Conservation (phyloP, 2,113 vertebrate genomes). For the Cynopterus brachyotis region DNA sequence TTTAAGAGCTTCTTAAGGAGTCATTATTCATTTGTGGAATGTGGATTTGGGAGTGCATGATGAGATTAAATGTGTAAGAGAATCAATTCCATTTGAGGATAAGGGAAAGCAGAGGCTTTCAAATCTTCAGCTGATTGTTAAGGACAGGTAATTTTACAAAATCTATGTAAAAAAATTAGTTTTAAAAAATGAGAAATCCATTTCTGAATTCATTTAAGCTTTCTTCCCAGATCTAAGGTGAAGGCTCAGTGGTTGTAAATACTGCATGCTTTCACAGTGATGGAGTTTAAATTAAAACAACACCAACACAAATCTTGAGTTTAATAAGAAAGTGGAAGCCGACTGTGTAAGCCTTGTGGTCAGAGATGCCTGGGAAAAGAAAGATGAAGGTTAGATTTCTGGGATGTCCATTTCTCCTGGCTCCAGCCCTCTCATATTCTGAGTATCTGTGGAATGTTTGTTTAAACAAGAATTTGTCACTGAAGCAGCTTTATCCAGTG, state of each 20-base stretch:
- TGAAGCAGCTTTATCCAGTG: not conserved
- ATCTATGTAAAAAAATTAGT: slow-evolving; percentile 38
- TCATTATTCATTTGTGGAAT: slow-evolving; percentile 42
- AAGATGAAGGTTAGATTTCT: not conserved
- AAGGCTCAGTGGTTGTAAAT: slow-evolving; percentile 19
- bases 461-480: not conserved
- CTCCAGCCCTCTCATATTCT: not conserved
- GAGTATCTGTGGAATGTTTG: not conserved
- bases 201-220: slow-evolving; percentile 31
- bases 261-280: not conserved
- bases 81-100: not conserved
- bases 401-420: not conserved
- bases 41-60: not conserved
- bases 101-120: not conserved
- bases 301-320: not conserved
- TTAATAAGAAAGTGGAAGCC: not conserved
- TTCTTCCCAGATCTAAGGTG: slow-evolving; percentile 7
- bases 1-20: not conserved
- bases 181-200: slow-evolving; percentile 44
- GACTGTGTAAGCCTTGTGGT: not conserved
- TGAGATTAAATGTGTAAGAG: slow-evolving; percentile 36
- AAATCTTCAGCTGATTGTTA: slow-evolving; percentile 16
- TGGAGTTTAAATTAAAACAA: not conserved
- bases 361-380: not conserved
- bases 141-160: slow-evolving; percentile 40